These are phyloP conservation scores for Casuarius casuarius DNA, from an alignment of 2,113 vertebrate species.

Conservation along the genomic window DNA sequence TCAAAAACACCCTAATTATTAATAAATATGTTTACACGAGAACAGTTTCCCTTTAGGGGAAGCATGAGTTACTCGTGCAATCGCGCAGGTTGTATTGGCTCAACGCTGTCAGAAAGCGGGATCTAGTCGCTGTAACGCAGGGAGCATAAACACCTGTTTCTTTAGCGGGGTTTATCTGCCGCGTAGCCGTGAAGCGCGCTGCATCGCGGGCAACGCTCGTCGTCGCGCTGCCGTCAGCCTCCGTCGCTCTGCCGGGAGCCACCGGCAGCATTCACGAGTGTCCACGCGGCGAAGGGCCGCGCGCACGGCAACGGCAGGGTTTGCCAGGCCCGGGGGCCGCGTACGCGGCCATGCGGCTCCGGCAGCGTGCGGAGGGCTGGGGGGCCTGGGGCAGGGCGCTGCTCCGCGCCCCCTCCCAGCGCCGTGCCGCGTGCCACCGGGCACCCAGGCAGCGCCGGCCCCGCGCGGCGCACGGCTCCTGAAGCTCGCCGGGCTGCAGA, in stretches of 20 bases:
- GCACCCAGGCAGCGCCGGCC: too few relatives aligned
- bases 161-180: background rate
- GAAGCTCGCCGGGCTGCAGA: too few relatives aligned
- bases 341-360: too few relatives aligned
- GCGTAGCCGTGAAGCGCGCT: background rate
- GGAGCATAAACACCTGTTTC: background rate
- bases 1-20: slow-evolving; percentile 46
- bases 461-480: too few relatives aligned
- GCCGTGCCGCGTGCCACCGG: too few relatives aligned
- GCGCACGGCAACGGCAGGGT: background rate
- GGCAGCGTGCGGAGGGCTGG: too few relatives aligned
- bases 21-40: slow-evolving; percentile 58
- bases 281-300: slow-evolving; percentile 12
- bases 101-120: background rate
- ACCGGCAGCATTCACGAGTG: too few relatives aligned
- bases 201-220: too few relatives aligned
- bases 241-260: too few relatives aligned
- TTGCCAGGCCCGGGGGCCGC: background rate
- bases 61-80: slow-evolving; percentile 56
- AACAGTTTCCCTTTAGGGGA: slow-evolving; percentile 36
- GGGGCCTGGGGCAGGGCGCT: too few relatives aligned
- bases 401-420: too few relatives aligned
- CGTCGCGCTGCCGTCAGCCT: too few relatives aligned
- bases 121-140: background rate
- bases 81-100: slow-evolving; percentile 11